Conservation (phyloP, 2,888 invertebrate species). For the Malthinus flaveolus region DNA sequence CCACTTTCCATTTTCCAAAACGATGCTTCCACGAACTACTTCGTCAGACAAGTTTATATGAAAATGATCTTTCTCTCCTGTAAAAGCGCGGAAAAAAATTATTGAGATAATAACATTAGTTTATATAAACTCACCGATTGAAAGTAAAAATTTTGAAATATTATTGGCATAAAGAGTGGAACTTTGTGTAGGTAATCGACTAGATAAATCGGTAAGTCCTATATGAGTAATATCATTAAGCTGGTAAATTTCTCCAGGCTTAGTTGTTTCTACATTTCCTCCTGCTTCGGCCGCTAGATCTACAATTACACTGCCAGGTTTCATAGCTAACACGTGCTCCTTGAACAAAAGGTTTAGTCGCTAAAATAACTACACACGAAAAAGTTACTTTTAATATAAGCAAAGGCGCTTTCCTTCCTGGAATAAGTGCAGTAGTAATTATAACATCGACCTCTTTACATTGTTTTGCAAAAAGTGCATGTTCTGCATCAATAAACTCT, state of each 20-base stretch:
- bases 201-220: constrained; percentile 83
- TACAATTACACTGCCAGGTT: constrained; percentile 86
- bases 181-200: constrained; percentile 82
- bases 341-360: constrained; percentile 43
- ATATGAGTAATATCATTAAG: constrained; percentile 83
- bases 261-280: constrained; percentile 82
- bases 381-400: constrained; percentile 72
- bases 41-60: constrained; percentile 82
- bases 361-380: constrained; percentile 7
- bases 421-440: constrained; percentile 88
- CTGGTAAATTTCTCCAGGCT: constrained; percentile 72
- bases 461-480: constrained; percentile 84
- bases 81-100: constrained; percentile 11
- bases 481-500: constrained; percentile 83
- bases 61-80: constrained; percentile 77
- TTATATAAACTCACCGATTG: constrained; percentile 64
- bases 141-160: constrained; percentile 82
- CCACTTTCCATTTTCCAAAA: constrained; percentile 73
- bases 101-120: not conserved
- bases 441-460: constrained; percentile 83
- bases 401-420: constrained; percentile 81
- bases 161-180: constrained; percentile 90
- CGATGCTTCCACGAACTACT: constrained; percentile 81
- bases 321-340: constrained; percentile 80
- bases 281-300: constrained; percentile 89